These are phyloP conservation scores for Cnemophilus loriae DNA, from an alignment of 2,113 vertebrate genomes.

Conservation along the genomic window DNA sequence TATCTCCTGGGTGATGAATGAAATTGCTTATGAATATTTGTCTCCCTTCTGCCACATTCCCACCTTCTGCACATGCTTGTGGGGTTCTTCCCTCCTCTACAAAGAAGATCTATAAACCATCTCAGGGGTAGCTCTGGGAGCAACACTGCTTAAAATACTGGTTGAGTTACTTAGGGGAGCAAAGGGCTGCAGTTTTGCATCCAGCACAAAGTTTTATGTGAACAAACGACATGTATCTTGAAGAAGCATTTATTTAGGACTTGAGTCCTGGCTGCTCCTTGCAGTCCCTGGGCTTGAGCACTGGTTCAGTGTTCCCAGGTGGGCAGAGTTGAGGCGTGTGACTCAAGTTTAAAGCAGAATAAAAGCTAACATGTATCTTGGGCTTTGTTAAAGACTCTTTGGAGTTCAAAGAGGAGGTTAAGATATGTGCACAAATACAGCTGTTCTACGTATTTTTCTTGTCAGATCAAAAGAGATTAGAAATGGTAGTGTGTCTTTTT, in stretches of 20 bases:
- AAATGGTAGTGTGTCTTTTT: background rate
- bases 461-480: background rate
- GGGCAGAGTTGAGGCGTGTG: background rate
- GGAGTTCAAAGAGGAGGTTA: background rate
- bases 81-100: background rate
- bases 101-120: background rate
- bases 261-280: background rate
- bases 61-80: background rate
- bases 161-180: background rate
- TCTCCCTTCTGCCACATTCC: background rate
- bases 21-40: background rate
- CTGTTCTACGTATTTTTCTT: background rate
- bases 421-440: background rate
- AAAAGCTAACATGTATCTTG: background rate
- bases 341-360: background rate
- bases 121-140: background rate
- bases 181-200: background rate
- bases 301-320: background rate
- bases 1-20: background rate
- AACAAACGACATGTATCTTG: background rate
- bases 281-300: background rate
- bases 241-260: background rate
- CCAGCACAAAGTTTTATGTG: background rate
- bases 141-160: background rate
- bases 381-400: background rate